Percentiles rank a stretch among this genome's conserved stretches.
phyloP scores from a whole-genome alignment of 1,140 invertebrate genomes.

The Nymphalis io region DNA sequence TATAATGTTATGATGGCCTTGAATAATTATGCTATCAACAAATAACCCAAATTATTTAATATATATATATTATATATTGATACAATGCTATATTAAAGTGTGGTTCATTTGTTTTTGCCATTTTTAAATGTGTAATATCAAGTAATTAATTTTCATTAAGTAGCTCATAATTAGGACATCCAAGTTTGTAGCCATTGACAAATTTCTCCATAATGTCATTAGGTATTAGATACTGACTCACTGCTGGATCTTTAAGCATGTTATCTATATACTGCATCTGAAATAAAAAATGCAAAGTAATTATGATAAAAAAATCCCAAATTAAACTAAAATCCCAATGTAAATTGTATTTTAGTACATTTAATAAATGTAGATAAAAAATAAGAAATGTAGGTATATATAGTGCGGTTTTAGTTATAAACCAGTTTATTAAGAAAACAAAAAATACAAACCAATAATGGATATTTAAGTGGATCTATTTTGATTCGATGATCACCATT shows the following conservation, averaged over 20 bases:
- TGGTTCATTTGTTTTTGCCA: too few species aligned
- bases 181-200: conserved; percentile 41
- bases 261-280: conserved; percentile 55
- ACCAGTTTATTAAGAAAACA: not conserved
- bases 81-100: too few species aligned
- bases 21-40: too few species aligned
- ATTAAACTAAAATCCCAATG: not conserved
- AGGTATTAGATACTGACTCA: conserved; percentile 58
- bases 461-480: conserved; percentile 51
- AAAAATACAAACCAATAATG: conserved; percentile 52
- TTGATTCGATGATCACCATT: conserved; percentile 39
- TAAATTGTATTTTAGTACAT: too few species aligned
- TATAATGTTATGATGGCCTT: too few species aligned
- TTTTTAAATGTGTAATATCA: not conserved
- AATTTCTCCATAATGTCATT: conserved; percentile 47
- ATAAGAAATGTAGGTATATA: too few species aligned
- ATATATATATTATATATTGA: too few species aligned
- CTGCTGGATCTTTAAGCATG: conserved; percentile 62
- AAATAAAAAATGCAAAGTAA: conserved; percentile 28
- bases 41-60: too few species aligned
- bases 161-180: conserved; percentile 36
- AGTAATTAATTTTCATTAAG: conserved; percentile 16
- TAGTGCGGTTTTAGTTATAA: not conserved
- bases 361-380: too few species aligned
- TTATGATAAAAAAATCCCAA: too few species aligned